Base-by-base conservation (phyloP, 2,888 invertebrate genomes). In the Pycnomerus fuliginosus region DNA sequence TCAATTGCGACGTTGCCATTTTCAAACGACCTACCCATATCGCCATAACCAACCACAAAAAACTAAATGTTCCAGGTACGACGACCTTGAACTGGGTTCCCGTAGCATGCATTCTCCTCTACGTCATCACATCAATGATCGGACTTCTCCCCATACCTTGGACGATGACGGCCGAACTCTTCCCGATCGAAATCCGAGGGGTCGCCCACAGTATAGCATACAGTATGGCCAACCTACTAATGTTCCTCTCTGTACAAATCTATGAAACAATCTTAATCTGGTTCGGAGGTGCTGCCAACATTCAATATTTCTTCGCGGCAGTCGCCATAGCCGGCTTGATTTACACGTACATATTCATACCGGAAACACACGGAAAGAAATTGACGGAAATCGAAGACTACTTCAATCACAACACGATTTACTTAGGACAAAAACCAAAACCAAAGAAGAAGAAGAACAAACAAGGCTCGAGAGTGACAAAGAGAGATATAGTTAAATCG, bases 81-180 rank as follows among this genome's bases (percentile, higher is more conserved):
- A 61, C 61, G 3, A 68, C 69, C 1, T 52, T 66, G 42, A 70
- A 54, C n/a, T 74, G 72, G 71, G 67, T 78, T 1, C 79, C 80
- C 1, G 74, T 80, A 0, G 48, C 72, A 0, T 73, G 77, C 39
- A 64, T 81, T 1, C 58, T 80, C 5, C 60, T 79, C 1, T 80
- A 78, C 60, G 80, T 81, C 1, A 75, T 78, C 39, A 74, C 78
- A 0, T 79, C 79, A 3, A 80, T 80, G 77, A 71, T 80, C 25
- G 81, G 80, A 1, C 67, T 80, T 52, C 66, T 81, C 20, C 78
- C 78, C 3, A 79, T 81, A 13, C 81, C 81, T 1, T 81, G 81
- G 81, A 80, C 80, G n/a, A 79, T 81, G 79, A 80, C 80, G 1
- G 80, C 80, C 0, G 81, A 81, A 67, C 64, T 81, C 2, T 81